Percentiles rank a stretch among this genome's conserved stretches.
Conservation (phyloP, 1,140 invertebrate species). For the Metopolophium dirhodum region DNA sequence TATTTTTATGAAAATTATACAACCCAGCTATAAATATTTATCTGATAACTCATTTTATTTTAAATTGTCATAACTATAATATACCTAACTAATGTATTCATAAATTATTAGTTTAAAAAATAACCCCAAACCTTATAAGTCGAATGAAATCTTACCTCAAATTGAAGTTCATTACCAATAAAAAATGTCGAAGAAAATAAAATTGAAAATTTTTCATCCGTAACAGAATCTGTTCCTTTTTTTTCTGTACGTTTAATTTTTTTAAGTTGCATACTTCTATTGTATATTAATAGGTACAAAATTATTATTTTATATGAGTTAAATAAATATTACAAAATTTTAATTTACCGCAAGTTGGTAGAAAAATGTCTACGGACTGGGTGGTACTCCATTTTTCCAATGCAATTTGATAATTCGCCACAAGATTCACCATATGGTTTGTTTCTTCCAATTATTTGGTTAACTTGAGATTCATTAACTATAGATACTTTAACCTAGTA, state of each 20-base stretch:
- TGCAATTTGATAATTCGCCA: conserved; percentile 95
- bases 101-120: neutral
- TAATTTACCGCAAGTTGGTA: conserved; percentile 78
- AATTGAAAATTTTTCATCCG: conserved; percentile 97
- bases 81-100: neutral
- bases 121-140: neutral
- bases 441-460: conserved; percentile 81
- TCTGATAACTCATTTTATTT: neutral
- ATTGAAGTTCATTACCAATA: conserved; percentile 88
- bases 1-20: neutral
- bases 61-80: too few relatives aligned
- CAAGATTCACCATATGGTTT: conserved; percentile 77
- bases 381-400: conserved; percentile 93
- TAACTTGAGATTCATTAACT: conserved; percentile 88
- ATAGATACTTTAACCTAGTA: conserved; percentile 74
- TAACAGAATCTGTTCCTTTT: conserved; percentile 92
- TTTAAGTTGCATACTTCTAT: conserved; percentile 89
- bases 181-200: conserved; percentile 92
- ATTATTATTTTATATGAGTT: neutral
- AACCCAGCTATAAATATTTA: neutral
- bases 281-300: conserved; percentile 57
- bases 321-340: neutral
- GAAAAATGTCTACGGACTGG: conserved; percentile 76
- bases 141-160: conserved; percentile 69
- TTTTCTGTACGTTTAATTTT: conserved; percentile 94